Percentiles rank a stretch among this genome's conserved stretches.
These are phyloP conservation scores for Subacronicta megacephala DNA, from an alignment of 2,888 invertebrate genomes.

Conservation along the genomic window DNA sequence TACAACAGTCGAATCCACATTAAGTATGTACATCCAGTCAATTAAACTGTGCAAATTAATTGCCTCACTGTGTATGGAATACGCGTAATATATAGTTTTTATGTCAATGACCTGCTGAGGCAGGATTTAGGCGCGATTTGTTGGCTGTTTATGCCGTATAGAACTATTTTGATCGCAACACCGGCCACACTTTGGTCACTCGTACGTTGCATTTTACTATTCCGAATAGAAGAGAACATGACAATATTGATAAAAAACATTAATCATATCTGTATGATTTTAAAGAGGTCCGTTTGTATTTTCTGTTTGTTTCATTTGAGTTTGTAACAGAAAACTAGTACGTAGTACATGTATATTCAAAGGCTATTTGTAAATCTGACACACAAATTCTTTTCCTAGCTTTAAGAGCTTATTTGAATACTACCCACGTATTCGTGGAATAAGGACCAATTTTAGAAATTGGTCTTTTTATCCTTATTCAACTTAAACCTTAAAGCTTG, in stretches of 20 bases:
- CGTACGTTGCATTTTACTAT: slow-evolving; percentile 22
- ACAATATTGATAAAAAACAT: background rate
- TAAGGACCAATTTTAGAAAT: slow-evolving; percentile 12
- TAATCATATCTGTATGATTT: background rate
- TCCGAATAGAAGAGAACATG: slow-evolving; percentile 4
- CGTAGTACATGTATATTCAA: background rate
- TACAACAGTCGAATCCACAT: background rate
- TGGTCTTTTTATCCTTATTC: slow-evolving; percentile 6
- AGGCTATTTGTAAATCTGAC: background rate
- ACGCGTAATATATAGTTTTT: slow-evolving; percentile 40
- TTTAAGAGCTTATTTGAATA: background rate
- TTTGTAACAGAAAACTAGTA: background rate
- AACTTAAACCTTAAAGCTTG: slow-evolving; percentile 4
- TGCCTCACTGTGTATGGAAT: slow-evolving; percentile 6
- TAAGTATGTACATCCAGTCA: slow-evolving; percentile 1
- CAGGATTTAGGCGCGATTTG: slow-evolving; percentile 48
- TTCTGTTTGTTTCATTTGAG: background rate
- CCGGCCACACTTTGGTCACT: slow-evolving; percentile 18
- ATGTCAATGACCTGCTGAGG: slow-evolving; percentile 51
- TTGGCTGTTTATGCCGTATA: slow-evolving; percentile 27
- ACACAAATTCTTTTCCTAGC: background rate
- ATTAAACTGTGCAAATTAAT: slow-evolving; percentile 30
- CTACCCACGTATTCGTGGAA: background rate
- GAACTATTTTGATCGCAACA: slow-evolving; percentile 49
- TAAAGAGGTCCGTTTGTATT: background rate